phyloP scores from a whole-genome alignment of 2,888 invertebrate species.

The Drosophila longiperda region DNA sequence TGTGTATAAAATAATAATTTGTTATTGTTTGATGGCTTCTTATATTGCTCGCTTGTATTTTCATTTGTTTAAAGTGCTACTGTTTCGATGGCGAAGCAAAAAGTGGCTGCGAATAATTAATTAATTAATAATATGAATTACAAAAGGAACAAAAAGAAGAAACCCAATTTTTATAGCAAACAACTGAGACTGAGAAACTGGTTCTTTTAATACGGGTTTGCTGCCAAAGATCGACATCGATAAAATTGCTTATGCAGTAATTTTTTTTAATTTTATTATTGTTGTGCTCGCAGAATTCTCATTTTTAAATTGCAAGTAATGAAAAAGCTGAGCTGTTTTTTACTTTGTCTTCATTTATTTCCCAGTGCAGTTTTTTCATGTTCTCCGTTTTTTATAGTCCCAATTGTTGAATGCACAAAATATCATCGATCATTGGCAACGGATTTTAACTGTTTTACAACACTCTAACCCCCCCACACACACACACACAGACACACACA shows the following conservation, averaged over 20 bases:
- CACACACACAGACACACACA: background rate
- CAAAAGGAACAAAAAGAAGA: background rate
- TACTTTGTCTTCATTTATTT: background rate
- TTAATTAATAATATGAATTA: slow-evolving; percentile 15
- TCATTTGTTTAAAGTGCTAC: slow-evolving; percentile 44
- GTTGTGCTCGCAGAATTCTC: background rate
- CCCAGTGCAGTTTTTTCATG: background rate
- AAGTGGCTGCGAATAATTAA: slow-evolving; percentile 27
- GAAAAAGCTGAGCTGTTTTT: background rate
- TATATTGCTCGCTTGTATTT: slow-evolving; percentile 33
- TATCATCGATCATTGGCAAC: background rate
- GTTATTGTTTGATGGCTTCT: slow-evolving; percentile 61
- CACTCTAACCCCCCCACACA: background rate
- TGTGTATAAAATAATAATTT: slow-evolving; percentile 52
- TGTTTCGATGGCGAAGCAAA: background rate
- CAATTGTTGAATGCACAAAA: background rate
- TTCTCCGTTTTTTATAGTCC: background rate
- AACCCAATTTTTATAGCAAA: background rate
- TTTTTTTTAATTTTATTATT: background rate
- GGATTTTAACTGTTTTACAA: background rate
- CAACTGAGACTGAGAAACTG: no score
- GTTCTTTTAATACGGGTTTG: background rate
- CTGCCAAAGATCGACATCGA: background rate
- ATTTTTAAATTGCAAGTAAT: background rate
- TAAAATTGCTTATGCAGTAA: background rate